Evolutionary conservation across 2,888 invertebrate species (phyloP), one percentile per base, ranked within the genome.

Genomic region (Lithosia quadra): DNA sequence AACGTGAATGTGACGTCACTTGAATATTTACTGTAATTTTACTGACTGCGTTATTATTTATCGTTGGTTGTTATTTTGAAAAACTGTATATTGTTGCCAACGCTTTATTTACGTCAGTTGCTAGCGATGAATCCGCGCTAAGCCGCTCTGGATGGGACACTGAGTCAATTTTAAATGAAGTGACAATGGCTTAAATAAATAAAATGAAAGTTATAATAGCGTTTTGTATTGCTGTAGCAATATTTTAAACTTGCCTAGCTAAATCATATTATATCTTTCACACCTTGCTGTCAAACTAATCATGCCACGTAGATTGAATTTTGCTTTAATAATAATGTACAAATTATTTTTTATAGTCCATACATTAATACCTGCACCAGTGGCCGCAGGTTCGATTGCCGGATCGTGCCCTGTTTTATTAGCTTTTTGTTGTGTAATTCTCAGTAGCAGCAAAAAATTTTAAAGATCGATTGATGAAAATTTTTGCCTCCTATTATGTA

Each of bases 11-110:
- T 74, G 65, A 71, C 58, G 57, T 18, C 33, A 2, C 56, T 60
- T 72, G 75, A 75, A 80, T 80, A 79, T 81, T 75, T 74, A 78
- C 73, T 65, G 64, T n/a, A 65, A 67, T 67, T 58, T 68, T 63
- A 68, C 58, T 36, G 36, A n/a, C 63, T 68, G 67, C 66, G 65
- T 74, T 72, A 77, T 77, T 77, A 76, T 83, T 80, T 82, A 78
- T 73, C 61, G 65, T 76, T 59, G 53, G 73, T 70, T 71, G 73
- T 80, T 81, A 77, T 71, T 62, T 70, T 77, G 72, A 76, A 78
- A 80, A 80, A 79, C 55, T 75, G 77, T 76, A 67, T 69, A 65
- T 74, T 72, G 75, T 73, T 81, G 81, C 74, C 82, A 83, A 72
- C 71, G 77, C 63, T 82, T 77, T 75, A 76, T 79, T 79, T 71